Base-by-base conservation (phyloP, 2,797 vertebrate genomes). In the Schizothorax lantsangensis region DNA sequence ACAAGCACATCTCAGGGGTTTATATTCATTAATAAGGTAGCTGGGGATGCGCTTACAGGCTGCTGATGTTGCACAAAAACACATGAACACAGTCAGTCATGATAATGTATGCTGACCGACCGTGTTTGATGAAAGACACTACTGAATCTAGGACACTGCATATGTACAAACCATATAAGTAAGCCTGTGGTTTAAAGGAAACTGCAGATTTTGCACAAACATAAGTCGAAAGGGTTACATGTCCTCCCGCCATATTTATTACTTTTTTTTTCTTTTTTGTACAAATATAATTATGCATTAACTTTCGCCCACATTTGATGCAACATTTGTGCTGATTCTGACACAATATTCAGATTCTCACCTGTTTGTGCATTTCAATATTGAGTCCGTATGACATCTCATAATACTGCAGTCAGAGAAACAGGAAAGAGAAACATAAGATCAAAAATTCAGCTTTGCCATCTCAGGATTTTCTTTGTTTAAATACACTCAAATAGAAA, bases 281-380 rank as follows among this genome's bases (percentile, higher is more conserved):
- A 4, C 12, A 88, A 21, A 83, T 14, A 66, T 5, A 23, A 83
- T 15, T 72, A 6, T 6, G 2, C 0, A 23, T 15, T 30, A 64
- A 64, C 62, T 33, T 66, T 15, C 14, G 12, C 62, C 14, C 26
- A 17, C 26, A 15, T 33, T 1, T 33, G 2, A 30, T 30, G n/a
- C 14, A 3, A 38, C 0, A 14, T 30, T 11, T 17, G 45, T n/a
- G 71, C 15, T 26, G 71, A n/a, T 40, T 45, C 12, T 23, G 36
- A 10, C 17, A 43, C 2, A 52, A 19, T 4, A 54, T 21, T 68
- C 5, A 9, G 1, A 19, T 14, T 6, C 92, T 86, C 93, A 98
- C 98, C 97, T 99, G 98, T 94, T 99, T 99, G 95, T 99, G 98
- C 98, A 99, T 99, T 95, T 99, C 98, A 54, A 99, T 99, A 92